These are phyloP conservation scores for Pseudochaenichthys georgianus DNA, from an alignment of 2,797 vertebrate species.

Conservation along the genomic window DNA sequence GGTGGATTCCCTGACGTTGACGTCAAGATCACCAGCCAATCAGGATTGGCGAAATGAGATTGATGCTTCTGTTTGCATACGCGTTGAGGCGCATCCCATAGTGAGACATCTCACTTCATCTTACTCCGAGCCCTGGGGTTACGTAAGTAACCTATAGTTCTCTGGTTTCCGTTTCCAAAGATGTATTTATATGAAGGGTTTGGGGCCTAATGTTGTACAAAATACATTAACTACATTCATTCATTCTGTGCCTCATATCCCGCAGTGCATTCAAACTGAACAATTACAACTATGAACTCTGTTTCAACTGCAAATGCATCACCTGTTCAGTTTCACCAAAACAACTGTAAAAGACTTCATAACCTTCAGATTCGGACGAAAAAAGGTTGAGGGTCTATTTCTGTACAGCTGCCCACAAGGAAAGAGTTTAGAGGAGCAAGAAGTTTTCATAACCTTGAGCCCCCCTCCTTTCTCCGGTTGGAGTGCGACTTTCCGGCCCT, in stretches of 20 bases:
- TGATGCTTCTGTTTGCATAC: too few species aligned
- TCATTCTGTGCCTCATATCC: constrained; percentile 5
- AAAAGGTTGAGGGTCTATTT: constrained; percentile 10
- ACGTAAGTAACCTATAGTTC: constrained; percentile 39
- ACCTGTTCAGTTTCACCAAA: constrained; percentile 32
- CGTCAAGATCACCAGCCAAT: too few species aligned
- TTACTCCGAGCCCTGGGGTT: too few species aligned
- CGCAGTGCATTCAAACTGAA: constrained; percentile 12
- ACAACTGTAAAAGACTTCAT: constrained; percentile 47
- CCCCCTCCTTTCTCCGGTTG: constrained; percentile 41
- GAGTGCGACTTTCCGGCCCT: constrained; percentile 44
- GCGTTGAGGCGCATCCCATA: too few species aligned
- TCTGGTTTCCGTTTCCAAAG: constrained; percentile 62
- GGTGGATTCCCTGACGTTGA: too few species aligned
- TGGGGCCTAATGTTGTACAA: constrained; percentile 9
- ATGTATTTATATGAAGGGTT: constrained; percentile 49
- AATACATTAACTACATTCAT: constrained; percentile 9
- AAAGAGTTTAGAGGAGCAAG: constrained; percentile 41
- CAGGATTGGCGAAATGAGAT: too few species aligned
- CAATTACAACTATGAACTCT: constrained; percentile 1
- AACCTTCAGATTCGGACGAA: constrained; percentile 8
- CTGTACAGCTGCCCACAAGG: constrained; percentile 45
- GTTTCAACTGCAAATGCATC: constrained; percentile 29
- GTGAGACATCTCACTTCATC: too few species aligned
- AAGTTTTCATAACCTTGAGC: constrained; percentile 55